These are phyloP conservation scores for Chamaea fasciata DNA, from an alignment of 2,113 vertebrate genomes.

Conservation along the genomic window DNA sequence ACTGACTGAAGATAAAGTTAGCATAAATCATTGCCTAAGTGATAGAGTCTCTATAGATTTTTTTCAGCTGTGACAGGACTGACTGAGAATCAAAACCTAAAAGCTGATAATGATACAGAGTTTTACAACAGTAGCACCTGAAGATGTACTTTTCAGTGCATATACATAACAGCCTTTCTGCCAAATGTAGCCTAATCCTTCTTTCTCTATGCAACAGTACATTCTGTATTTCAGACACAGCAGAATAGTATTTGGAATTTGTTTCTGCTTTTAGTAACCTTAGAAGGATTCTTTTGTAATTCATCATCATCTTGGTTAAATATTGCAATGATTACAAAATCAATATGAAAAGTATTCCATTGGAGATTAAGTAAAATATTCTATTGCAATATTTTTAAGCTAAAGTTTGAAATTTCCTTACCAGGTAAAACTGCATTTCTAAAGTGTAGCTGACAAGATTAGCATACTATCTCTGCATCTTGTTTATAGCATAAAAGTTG, in stretches of 20 bases:
- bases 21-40: neutral
- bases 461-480: neutral
- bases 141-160: neutral
- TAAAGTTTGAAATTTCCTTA: neutral
- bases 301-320: neutral
- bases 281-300: neutral
- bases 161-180: neutral
- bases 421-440: neutral
- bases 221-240: neutral
- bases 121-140: neutral
- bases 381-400: neutral
- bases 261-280: neutral
- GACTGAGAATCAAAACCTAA: neutral
- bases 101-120: neutral
- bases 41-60: neutral
- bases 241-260: neutral
- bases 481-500: neutral
- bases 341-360: neutral
- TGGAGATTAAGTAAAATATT: neutral
- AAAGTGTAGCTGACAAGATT: neutral
- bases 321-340: neutral
- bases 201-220: neutral
- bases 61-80: neutral
- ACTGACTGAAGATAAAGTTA: neutral
- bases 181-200: neutral